Conservation (phyloP, 2,113 vertebrate genomes). For the Mustelus asterias region DNA sequence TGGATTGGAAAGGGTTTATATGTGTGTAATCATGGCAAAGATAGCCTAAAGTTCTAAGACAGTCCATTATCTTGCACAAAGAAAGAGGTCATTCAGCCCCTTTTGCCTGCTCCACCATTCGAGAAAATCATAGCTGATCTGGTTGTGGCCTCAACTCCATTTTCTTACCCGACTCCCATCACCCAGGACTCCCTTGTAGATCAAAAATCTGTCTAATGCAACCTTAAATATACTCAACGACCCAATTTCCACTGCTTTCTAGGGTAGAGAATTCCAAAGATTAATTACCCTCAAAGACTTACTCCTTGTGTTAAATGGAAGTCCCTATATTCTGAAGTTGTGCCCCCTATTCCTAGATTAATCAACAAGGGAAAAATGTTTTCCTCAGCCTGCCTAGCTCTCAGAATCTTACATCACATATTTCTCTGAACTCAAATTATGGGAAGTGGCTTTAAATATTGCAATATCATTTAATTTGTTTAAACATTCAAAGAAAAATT, state of each 20-base stretch:
- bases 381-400: not conserved
- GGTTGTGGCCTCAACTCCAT: too few relatives aligned
- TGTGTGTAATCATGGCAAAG: not conserved
- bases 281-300: not conserved
- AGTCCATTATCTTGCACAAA: not conserved
- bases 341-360: not conserved
- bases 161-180: too few relatives aligned
- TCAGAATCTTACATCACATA: not conserved
- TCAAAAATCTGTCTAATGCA: not conserved
- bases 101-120: too few relatives aligned
- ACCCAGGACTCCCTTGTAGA: not conserved
- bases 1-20: not conserved
- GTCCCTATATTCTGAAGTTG: not conserved
- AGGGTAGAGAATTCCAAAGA: not conserved
- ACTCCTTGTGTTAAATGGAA: too few relatives aligned
- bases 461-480: not conserved
- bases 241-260: not conserved
- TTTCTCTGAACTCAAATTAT: not conserved
- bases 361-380: not conserved
- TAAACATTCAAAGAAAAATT: not conserved
- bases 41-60: not conserved
- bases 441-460: not conserved
- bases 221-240: not conserved
- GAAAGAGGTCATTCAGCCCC: too few relatives aligned
- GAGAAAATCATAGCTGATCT: too few relatives aligned